Percentiles rank a stretch among this genome's conserved stretches.
These are phyloP conservation scores for Drosophila atripex DNA, from an alignment of 2,888 invertebrate species.

Conservation along the genomic window DNA sequence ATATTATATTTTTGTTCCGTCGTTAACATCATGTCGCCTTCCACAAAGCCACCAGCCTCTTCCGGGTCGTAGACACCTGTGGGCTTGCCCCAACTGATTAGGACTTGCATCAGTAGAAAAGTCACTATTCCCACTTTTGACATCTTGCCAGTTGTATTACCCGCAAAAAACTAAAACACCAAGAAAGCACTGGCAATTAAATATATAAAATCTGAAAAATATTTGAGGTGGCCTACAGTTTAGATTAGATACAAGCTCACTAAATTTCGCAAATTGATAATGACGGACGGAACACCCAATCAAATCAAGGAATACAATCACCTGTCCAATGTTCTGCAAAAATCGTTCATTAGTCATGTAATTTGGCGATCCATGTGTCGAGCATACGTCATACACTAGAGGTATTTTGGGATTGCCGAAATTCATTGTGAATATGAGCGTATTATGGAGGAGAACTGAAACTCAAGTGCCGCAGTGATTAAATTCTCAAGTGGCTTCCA, in stretches of 20 bases:
- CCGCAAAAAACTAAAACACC: slow-evolving; percentile 21
- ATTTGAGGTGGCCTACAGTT: not conserved
- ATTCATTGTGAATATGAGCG: slow-evolving; percentile 19
- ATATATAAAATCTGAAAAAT: slow-evolving; percentile 5
- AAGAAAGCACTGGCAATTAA: slow-evolving; percentile 13
- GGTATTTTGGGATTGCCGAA: slow-evolving; percentile 10
- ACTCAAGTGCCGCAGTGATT: slow-evolving; percentile 47
- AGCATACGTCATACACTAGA: slow-evolving; percentile 27
- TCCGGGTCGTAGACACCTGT: slow-evolving; percentile 86
- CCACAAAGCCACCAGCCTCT: slow-evolving; percentile 88
- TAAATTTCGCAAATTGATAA: slow-evolving; percentile 40
- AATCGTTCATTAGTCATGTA: slow-evolving; percentile 43
- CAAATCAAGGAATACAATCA: slow-evolving; percentile 24
- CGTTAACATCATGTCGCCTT: slow-evolving; percentile 90
- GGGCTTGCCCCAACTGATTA: slow-evolving; percentile 15
- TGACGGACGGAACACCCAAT: slow-evolving; percentile 20
- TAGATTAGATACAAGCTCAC: slow-evolving; percentile 38
- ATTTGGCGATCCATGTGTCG: slow-evolving; percentile 16
- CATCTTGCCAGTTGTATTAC: slow-evolving; percentile 25
- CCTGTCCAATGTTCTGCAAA: not conserved
- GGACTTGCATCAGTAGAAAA: slow-evolving; percentile 41
- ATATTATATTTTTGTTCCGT: slow-evolving; percentile 56
- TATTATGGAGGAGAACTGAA: slow-evolving; percentile 7
- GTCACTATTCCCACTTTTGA: slow-evolving; percentile 21
- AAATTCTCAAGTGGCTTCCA: slow-evolving; percentile 47